Evolutionary conservation across 2,797 vertebrate genomes (phyloP).

Genomic region (Lindbergichthys nudifrons): DNA sequence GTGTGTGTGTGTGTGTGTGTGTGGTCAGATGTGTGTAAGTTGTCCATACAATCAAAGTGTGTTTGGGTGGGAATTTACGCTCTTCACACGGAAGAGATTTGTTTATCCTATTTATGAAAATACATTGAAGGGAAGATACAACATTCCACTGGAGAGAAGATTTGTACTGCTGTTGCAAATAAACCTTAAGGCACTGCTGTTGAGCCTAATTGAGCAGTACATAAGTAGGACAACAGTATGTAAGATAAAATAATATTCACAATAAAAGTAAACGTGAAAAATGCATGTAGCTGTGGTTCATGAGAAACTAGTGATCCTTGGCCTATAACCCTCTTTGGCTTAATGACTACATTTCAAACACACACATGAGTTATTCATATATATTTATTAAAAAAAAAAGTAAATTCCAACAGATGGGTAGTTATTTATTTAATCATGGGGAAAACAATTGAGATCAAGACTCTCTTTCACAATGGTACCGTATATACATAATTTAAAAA

Average conservation of each 20-base stretch:
- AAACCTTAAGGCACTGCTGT: conserved; percentile 7
- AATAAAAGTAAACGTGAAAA: conserved; percentile 19
- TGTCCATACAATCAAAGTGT: background rate
- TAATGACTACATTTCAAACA: too few relatives aligned
- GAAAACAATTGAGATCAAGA: too few relatives aligned
- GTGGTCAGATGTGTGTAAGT: conserved; percentile 24
- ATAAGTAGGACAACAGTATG: background rate
- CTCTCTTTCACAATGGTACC: too few relatives aligned
- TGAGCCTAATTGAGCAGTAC: conserved; percentile 7
- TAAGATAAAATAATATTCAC: conserved; percentile 16
- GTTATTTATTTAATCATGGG: too few relatives aligned
- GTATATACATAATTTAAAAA: too few relatives aligned
- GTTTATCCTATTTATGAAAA: conserved; percentile 27
- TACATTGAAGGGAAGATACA: conserved; percentile 7
- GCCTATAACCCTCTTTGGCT: background rate
- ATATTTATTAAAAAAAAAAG: too few relatives aligned
- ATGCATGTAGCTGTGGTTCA: background rate
- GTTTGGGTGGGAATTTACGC: conserved; percentile 33
- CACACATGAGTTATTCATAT: too few relatives aligned
- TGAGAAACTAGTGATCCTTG: background rate
- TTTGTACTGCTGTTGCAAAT: conserved; percentile 20
- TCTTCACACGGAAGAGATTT: conserved; percentile 37
- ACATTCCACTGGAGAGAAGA: conserved; percentile 17
- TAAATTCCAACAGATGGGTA: too few relatives aligned
- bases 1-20: conserved; percentile 22